Conservation (phyloP, 64 coral and sea anemone genomes). For the Platygyra sinensis region DNA sequence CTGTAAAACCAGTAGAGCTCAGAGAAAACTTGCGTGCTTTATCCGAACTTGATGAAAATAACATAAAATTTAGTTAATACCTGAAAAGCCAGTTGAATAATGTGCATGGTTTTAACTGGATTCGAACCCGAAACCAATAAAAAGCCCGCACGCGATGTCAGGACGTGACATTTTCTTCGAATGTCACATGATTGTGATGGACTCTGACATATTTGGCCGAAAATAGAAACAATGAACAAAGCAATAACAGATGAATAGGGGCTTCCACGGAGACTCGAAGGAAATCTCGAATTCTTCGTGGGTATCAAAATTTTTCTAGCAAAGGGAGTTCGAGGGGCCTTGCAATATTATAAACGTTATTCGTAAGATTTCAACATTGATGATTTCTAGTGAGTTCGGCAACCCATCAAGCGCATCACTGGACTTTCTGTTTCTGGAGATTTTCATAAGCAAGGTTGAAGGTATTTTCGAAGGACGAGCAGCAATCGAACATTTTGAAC, state of each 20-base stretch:
- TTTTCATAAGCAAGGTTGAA: background rate
- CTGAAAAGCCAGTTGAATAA: too few relatives aligned
- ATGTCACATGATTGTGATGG: background rate
- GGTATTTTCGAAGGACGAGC: background rate
- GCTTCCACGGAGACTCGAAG: slow-evolving; percentile 27
- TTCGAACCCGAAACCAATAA: too few relatives aligned
- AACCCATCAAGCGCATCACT: background rate
- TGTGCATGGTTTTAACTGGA: too few relatives aligned
- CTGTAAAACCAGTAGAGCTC: too few relatives aligned
- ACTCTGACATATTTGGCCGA: background rate
- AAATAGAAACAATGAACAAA: slow-evolving; percentile 26
- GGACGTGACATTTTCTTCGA: background rate
- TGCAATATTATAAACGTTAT: background rate
- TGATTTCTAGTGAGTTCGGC: background rate
- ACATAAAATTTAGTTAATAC: too few relatives aligned
- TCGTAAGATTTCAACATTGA: background rate
- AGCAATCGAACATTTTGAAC: background rate
- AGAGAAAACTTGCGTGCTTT: too few relatives aligned
- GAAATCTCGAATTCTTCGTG: background rate
- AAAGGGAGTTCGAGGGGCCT: background rate
- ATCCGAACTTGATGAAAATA: too few relatives aligned
- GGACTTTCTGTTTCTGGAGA: background rate
- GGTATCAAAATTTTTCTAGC: background rate
- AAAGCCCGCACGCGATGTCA: background rate
- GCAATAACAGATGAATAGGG: slow-evolving; percentile 5